phyloP scores from a whole-genome alignment of 2,113 vertebrate species.

The Polypterus senegalus region DNA sequence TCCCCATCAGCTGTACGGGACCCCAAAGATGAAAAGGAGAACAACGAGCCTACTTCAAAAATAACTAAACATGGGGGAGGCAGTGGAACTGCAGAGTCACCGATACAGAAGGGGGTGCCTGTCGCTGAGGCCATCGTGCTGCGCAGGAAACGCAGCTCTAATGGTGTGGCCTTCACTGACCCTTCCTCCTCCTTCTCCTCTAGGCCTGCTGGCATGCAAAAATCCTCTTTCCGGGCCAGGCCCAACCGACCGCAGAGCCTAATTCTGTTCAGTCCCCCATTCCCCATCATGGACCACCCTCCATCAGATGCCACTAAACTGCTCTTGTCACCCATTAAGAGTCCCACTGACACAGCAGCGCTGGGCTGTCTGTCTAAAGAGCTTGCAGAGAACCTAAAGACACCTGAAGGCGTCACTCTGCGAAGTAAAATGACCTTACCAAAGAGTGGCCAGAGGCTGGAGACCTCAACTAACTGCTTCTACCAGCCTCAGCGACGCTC shows the following conservation, averaged over 20 bases:
- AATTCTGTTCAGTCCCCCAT: conserved; percentile 90
- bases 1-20: conserved; percentile 39
- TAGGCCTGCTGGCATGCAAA: conserved; percentile 54
- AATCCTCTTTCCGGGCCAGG: conserved; percentile 76
- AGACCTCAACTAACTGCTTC: conserved; percentile 96
- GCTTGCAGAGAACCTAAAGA: conserved; percentile 51
- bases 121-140: conserved; percentile 54
- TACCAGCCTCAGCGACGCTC: conserved; percentile 94
- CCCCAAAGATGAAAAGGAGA: conserved; percentile 61
- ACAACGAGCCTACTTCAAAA: conserved; percentile 39
- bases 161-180: conserved; percentile 65
- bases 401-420: conserved; percentile 62
- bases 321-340: conserved; percentile 71
- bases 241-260: conserved; percentile 87
- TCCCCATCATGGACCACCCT: conserved; percentile 89
- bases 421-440: conserved; percentile 95
- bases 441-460: conserved; percentile 91
- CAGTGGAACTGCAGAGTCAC: conserved; percentile 33
- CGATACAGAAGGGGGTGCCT: conserved; percentile 27
- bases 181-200: conserved; percentile 69
- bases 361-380: conserved; percentile 57
- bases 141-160: conserved; percentile 64
- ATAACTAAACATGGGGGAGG: conserved; percentile 34
- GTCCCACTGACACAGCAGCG: conserved; percentile 56
- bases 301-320: conserved; percentile 60